These are phyloP conservation scores for Sprattus sprattus DNA, from an alignment of 2,113 vertebrate species.

Conservation along the genomic window DNA sequence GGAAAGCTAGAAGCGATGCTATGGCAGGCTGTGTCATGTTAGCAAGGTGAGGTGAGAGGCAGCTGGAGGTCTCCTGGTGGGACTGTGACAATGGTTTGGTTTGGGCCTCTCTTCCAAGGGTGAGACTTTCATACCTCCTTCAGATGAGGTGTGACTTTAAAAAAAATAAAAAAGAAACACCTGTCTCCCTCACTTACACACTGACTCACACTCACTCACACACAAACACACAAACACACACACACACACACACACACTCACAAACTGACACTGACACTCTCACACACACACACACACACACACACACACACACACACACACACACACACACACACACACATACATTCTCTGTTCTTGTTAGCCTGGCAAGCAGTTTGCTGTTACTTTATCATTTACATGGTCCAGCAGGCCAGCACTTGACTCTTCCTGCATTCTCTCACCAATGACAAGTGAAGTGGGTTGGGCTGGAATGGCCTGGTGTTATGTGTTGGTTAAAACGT, in stretches of 20 bases:
- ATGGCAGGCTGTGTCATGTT: neutral
- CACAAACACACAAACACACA: neutral
- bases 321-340: neutral
- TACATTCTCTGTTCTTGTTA: neutral
- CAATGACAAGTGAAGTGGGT: neutral
- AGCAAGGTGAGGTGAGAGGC: neutral
- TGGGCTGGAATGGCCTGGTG: neutral
- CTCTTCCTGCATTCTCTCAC: neutral
- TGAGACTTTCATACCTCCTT: neutral
- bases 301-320: neutral
- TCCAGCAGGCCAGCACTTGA: neutral
- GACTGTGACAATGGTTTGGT: neutral
- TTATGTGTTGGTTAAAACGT: neutral
- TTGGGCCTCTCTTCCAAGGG: neutral
- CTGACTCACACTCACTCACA: neutral
- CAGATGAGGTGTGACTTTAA: neutral
- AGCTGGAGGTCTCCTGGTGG: neutral
- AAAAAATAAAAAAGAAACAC: no score
- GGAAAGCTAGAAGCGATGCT: neutral
- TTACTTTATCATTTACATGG: neutral
- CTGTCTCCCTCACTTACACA: neutral
- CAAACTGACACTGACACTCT: neutral
- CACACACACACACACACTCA: neutral
- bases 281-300: neutral
- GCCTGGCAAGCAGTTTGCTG: neutral